Conservation (phyloP, 64 coral and sea anemone species). For the Anthopleura sola region DNA sequence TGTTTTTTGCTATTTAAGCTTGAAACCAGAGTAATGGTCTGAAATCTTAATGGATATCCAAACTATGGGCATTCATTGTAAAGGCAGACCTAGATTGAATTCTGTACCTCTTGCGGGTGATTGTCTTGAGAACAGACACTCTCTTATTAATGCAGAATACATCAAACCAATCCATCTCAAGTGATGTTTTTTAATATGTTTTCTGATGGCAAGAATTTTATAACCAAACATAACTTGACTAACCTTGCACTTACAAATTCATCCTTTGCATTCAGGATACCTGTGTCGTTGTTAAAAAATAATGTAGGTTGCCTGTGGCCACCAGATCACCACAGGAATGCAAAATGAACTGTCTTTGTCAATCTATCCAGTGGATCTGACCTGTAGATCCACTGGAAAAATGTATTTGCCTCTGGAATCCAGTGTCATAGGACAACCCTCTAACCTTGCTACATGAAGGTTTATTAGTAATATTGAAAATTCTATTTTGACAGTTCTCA, state of each 20-base stretch:
- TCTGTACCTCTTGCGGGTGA: constrained; percentile 53
- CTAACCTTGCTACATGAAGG: not conserved
- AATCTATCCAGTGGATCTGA: too few relatives aligned
- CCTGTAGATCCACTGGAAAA: too few relatives aligned
- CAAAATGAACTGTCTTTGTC: too few relatives aligned
- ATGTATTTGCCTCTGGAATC: too few relatives aligned
- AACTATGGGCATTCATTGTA: constrained; percentile 43
- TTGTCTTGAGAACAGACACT: constrained; percentile 35
- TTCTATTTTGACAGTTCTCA: constrained; percentile 62
- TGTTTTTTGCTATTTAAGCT: not conserved
- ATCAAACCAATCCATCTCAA: not conserved
- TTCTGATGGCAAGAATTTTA: constrained; percentile 55
- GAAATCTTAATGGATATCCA: constrained; percentile 55
- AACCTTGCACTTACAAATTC: too few relatives aligned
- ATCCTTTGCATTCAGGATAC: too few relatives aligned
- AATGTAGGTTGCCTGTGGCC: too few relatives aligned
- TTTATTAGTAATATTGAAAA: not conserved
- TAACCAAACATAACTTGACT: not conserved
- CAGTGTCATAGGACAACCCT: too few relatives aligned
- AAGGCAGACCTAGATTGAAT: constrained; percentile 50
- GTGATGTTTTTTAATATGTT: not conserved
- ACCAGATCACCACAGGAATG: too few relatives aligned
- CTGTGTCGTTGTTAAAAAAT: too few relatives aligned
- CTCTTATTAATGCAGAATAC: constrained; percentile 51
- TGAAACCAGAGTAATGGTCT: constrained; percentile 52